Evolutionary conservation across 1,140 invertebrate species (phyloP), one percentile per base, ranked within the genome.

Genomic region (Lucilia cuprina): DNA sequence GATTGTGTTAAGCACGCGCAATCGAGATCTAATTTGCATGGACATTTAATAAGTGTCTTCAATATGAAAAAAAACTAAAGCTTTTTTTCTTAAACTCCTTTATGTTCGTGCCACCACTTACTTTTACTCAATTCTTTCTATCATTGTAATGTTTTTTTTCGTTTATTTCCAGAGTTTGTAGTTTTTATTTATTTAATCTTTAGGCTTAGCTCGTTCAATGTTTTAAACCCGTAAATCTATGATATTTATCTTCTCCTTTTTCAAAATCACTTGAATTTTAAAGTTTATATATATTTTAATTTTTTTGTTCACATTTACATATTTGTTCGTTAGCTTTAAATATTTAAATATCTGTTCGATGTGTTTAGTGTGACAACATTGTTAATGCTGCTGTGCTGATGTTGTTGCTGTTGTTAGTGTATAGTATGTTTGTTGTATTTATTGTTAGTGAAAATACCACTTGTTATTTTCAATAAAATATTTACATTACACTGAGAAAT

Each of bases 21-120:
- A 82, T 82, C 82, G 49, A 60, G 82, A 50, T 50, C 82, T 60
- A 83, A 83, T 83, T 83, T 83, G 82, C 82, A 83, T 83, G 30
- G 82, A 55, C 2, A 83, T 70, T 9, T 70, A 50, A 82, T 82
- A 82, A 70, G 50, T 60, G 14, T 17, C 60, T 65, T 65, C 19
- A n/a, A 65, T 8, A 2, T 30, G 12, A 2, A 55, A 13, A 55
- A 55, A 17, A 55, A 14, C 50, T 5, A 2, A 55, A 55, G 17
- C 3, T 13, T 17, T 55, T n/a, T 55, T 55, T 55, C 41, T n/a
- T 55, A n/a, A 55, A 55, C 50, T 55, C 50, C 12, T 12, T 55
- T 12, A 55, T 14, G 50, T 12, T 55, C 13, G 9, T 49, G 49
- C 49, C 49, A 49, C 25, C 25, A 30, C 25, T 41, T 41, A 5